These are phyloP conservation scores for Ophion ellenae DNA, from an alignment of 2,888 invertebrate genomes.

Conservation along the genomic window DNA sequence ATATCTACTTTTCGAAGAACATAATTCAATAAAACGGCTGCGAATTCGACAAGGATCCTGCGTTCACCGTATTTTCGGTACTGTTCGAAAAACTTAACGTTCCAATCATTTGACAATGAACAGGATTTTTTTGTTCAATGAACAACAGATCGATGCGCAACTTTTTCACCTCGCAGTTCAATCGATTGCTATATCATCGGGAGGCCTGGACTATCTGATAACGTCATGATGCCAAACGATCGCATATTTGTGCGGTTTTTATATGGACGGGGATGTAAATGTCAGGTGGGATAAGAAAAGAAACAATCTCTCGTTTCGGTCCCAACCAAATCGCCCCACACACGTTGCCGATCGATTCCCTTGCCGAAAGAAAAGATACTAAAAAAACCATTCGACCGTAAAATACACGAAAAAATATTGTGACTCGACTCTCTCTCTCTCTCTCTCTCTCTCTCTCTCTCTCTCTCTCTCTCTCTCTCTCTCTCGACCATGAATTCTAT, in stretches of 20 bases:
- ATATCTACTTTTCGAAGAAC: no score
- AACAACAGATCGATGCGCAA: no score
- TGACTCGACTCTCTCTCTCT: not conserved
- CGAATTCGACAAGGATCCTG: no score
- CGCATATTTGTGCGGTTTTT: not conserved
- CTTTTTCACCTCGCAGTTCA: not conserved
- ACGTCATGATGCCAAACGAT: not conserved
- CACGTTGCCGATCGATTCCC: no score
- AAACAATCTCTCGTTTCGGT: not conserved
- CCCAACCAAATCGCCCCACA: no score
- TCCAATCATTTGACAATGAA: no score
- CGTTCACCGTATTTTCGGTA: no score
- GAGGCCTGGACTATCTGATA: not conserved
- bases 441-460: not conserved
- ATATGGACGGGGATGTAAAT: not conserved
- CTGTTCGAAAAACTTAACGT: no score
- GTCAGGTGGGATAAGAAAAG: not conserved
- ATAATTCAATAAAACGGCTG: no score
- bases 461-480: not conserved
- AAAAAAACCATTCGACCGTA: not conserved
- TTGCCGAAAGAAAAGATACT: no score
- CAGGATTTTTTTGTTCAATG: no score
- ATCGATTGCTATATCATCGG: no score
- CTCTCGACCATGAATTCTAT: not conserved
- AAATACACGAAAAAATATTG: constrained; percentile 7